Evolutionary conservation across 2,113 vertebrate species (phyloP).

Genomic region (Antigone vipio): DNA sequence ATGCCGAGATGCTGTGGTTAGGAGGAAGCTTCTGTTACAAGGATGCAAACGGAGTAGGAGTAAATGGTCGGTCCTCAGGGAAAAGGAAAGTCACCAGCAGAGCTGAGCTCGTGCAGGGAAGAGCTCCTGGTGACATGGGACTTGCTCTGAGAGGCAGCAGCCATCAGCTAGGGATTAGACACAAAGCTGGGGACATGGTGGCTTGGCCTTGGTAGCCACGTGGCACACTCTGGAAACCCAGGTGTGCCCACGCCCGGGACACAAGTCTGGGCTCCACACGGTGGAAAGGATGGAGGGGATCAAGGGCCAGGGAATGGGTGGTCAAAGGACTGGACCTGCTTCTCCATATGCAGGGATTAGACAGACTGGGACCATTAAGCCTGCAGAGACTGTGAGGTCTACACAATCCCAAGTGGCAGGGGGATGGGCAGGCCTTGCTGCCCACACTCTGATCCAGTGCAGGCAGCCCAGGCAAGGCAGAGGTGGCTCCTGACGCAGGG

Average conservation of each 20-base stretch:
- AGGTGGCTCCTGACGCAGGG: not conserved
- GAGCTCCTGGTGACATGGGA: not conserved
- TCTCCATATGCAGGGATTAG: not conserved
- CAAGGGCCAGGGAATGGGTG: not conserved
- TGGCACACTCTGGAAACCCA: not conserved
- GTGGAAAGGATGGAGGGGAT: not conserved
- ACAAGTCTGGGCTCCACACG: not conserved
- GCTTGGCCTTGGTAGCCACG: not conserved
- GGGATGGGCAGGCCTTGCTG: not conserved
- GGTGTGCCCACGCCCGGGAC: not conserved
- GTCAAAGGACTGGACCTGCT: not conserved
- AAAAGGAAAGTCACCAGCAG: not conserved
- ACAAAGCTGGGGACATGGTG: not conserved
- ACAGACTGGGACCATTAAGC: not conserved
- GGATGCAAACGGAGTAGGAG: not conserved
- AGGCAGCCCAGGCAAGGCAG: not conserved
- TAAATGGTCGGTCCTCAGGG: not conserved
- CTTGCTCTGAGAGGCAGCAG: not conserved
- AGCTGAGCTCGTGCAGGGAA: not conserved
- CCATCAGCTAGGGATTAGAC: not conserved
- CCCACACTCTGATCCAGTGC: not conserved
- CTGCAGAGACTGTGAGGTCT: not conserved
- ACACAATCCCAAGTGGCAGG: not conserved
- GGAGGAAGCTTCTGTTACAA: not conserved
- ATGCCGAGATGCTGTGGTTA: fast-evolving